Conservation (phyloP, 2,113 vertebrate genomes). For the Myotis davidii region DNA sequence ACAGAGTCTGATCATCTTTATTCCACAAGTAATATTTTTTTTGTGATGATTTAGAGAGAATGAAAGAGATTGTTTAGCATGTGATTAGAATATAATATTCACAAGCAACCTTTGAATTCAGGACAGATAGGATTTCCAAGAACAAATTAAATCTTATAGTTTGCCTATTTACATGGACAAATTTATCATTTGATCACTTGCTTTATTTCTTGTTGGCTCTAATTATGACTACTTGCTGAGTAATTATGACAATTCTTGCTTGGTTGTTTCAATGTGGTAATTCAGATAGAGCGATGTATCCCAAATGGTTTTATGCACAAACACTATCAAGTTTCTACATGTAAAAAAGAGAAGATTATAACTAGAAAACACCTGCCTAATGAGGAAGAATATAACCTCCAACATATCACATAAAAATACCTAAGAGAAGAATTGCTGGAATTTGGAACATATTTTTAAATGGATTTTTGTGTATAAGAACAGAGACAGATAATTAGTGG, state of each 20-base stretch:
- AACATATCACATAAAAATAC: neutral
- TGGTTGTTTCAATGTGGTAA: neutral
- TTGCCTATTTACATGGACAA: neutral
- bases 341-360: neutral
- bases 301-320: neutral
- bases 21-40: neutral
- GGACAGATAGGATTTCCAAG: neutral
- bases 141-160: conserved; percentile 9
- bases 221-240: neutral
- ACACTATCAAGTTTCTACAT: neutral
- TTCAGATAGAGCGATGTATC: neutral
- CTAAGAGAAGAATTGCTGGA: neutral
- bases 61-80: neutral
- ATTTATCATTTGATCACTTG: neutral
- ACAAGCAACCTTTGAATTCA: neutral
- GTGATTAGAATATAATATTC: neutral
- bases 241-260: neutral
- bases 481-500: neutral
- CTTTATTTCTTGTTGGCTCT: neutral
- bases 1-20: neutral
- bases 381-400: neutral
- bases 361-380: neutral
- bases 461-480: neutral
- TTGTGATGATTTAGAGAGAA: neutral
- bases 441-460: neutral